phyloP scores from a whole-genome alignment of 2,113 vertebrate species.

The Phalacrocorax brasilianus region DNA sequence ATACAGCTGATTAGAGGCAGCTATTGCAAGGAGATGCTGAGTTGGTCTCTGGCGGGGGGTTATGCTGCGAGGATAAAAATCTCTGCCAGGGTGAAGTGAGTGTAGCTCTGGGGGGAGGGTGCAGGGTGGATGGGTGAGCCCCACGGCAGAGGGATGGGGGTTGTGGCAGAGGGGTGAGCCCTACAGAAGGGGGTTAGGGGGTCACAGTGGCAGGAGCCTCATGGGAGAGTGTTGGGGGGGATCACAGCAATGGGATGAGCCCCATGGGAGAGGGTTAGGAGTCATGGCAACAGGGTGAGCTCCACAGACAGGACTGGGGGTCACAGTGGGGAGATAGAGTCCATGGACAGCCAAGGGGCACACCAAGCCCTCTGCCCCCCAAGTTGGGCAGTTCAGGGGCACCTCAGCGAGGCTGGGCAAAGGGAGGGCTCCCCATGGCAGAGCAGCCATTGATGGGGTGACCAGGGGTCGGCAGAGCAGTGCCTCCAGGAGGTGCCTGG shows the following conservation, averaged over 20 bases:
- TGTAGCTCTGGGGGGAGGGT: too few species aligned
- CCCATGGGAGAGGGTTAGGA: not conserved
- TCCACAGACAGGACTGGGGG: accelerated
- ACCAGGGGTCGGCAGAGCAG: not conserved
- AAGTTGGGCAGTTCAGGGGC: not conserved
- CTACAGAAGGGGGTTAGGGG: not conserved
- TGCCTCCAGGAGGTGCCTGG: accelerated
- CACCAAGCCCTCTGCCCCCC: too few species aligned
- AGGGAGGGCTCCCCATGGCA: not conserved
- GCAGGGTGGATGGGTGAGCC: not conserved
- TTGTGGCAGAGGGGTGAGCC: not conserved
- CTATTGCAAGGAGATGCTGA: not conserved
- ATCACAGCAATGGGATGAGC: too few species aligned
- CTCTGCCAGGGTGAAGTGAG: not conserved
- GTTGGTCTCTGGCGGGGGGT: not conserved
- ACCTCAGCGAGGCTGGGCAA: accelerated
- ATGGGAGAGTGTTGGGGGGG: not conserved
- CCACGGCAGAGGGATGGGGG: accelerated
- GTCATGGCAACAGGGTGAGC: not conserved
- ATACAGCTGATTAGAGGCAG: not conserved
- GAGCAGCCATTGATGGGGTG: accelerated
- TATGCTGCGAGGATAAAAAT: not conserved
- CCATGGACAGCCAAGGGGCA: not conserved
- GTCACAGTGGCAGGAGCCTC: not conserved
- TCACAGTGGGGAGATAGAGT: accelerated